Conservation (phyloP, 92 coral and sea anemone genomes). For the Anthopleura xanthogrammica region DNA sequence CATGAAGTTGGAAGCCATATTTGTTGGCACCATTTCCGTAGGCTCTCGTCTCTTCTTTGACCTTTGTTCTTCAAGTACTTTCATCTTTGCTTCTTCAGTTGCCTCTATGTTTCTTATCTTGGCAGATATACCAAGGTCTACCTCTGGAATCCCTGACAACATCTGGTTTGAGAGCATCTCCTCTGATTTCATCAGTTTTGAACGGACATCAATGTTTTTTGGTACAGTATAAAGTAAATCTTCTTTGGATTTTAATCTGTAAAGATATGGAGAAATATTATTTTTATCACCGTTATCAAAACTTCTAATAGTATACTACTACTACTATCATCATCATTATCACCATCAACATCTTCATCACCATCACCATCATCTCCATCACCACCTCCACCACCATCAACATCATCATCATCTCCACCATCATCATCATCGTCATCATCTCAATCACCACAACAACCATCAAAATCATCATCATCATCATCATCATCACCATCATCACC, state of each 20-base stretch:
- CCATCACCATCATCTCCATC: background rate
- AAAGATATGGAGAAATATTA: background rate
- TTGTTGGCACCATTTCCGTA: slow-evolving; percentile 95
- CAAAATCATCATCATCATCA: background rate
- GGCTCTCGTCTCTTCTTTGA: slow-evolving; percentile 80
- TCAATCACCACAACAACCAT: background rate
- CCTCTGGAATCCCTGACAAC: slow-evolving; percentile 99
- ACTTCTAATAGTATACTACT: background rate
- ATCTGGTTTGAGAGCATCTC: slow-evolving; percentile 99
- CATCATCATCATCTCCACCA: background rate
- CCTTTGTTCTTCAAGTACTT: slow-evolving; percentile 75
- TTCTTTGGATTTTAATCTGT: slow-evolving; percentile 81
- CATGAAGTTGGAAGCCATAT: slow-evolving; percentile 96
- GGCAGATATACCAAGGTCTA: slow-evolving; percentile 94
- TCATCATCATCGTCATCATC: background rate
- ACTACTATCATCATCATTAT: background rate
- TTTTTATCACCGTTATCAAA: background rate
- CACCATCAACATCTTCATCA: background rate
- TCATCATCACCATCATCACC: background rate
- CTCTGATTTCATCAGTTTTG: slow-evolving; percentile 92
- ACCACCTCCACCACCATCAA: no score
- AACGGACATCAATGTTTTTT: slow-evolving; percentile 82
- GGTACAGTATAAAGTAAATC: slow-evolving; percentile 86
- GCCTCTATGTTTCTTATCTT: slow-evolving; percentile 97
- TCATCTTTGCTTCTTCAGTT: slow-evolving; percentile 94